Evolutionary conservation across 2,888 invertebrate genomes (phyloP), one percentile per base, ranked within the genome.

Genomic region (Melipona bicolor): DNA sequence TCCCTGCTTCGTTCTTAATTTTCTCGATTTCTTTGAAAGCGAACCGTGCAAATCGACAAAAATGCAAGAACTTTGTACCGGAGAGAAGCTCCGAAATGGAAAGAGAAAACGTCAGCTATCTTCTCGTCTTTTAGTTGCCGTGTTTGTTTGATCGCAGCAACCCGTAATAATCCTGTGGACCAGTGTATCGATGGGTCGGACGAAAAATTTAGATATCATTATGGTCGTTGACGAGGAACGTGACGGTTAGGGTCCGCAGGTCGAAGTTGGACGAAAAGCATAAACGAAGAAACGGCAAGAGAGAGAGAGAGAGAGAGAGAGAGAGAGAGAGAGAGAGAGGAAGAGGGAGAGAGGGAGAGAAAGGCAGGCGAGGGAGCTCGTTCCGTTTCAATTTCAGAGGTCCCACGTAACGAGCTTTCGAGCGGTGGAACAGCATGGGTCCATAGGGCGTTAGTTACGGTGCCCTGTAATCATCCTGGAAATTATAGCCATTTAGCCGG

Each of bases 401-500:
- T 77, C 79, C 78, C 88, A 83, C 84, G 90, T 91, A 93, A 93
- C 91, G 87, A 91, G 91, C 81, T 81, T 86, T 76, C 76, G 36
- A 43, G 81, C 72, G 77, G 50, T 68, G 77, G 77, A 70, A 74
- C 77, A 76, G 72, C 77, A 49, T 65, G 70, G 85, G 73, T 87
- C 84, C 84, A 85, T 68, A 69, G 90, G 89, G 91, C 91, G 90
- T 92, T 92, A 90, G 90, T 90, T 90, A 92, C 86, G 89, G 87
- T 92, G 93, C 92, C 94, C 93, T 94, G 93, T 94, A 94, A 94
- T 94, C 94, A 93, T 91, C 88, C 82, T 84, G 87, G 89, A 93
- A 93, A 94, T 94, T 94, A 94, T 94, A 94, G 94, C 91, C 93
- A 94, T 94, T 94, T 94, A 93, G 91, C 77, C 83, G 89, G 89